Evolutionary conservation across 2,888 invertebrate genomes (phyloP), one percentile per base, ranked within the genome.

Genomic region (Agrochola macilenta): DNA sequence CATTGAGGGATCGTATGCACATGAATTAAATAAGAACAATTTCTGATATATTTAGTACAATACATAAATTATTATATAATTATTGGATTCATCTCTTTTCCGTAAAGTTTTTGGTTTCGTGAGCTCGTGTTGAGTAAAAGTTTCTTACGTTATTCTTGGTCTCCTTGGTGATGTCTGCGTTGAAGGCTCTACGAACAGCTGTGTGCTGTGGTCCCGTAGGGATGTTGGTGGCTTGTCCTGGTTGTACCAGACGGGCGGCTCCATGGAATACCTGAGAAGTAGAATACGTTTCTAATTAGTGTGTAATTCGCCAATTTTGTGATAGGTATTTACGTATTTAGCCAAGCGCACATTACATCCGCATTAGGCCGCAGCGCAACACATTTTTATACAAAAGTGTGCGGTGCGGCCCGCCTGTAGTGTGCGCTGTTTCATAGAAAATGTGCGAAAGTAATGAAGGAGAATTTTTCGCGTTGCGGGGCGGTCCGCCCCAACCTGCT

Each of bases 201-300:
- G 96, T 95, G 87, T 96, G 78, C 35, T 76, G 96, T 0, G 93
- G 93, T 46, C 91, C 93, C 12, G 91, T 91, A 5, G 95, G 94
- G 66, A 90, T 92, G 80, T 89, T 92, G 49, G 92, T 93, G 0
- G 91, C 93, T 3, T 95, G 94, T 0, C 95, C 96, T 0, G 96
- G 97, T 74, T 97, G 97, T 72, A 97, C 96, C 76, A 97, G 94
- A 39, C 97, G 97, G 49, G 97, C 97, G 8, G 97, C 97, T 72
- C 97, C 97, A 87, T 97, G 97, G 93, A 97, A 97, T 69, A 97
- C 96, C 97, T 97, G 90, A 7, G 52, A 17, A 60, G 9, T 60
- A 52, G 9, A 52, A 23, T 52, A 23, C 23, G 23, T 52, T 52
- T 52, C 23, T 52, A 52, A 23, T 52, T 52, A 52, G 23, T 52